These are phyloP conservation scores for Cactoblastis cactorum DNA, from an alignment of 2,888 invertebrate species.

Conservation along the genomic window DNA sequence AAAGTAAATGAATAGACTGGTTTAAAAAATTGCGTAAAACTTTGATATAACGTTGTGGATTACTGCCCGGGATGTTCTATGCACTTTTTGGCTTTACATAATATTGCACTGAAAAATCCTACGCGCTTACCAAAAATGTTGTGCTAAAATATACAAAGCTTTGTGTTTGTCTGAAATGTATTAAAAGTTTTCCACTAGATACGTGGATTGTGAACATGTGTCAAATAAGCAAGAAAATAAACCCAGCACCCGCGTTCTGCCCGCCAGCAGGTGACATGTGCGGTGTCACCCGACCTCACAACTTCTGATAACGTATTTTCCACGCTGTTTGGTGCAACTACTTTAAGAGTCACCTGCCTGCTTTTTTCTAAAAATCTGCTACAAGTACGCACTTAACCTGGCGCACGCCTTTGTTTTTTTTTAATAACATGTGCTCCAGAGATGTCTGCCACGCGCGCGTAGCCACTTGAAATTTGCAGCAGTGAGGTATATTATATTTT, in stretches of 20 bases:
- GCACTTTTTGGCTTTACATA: background rate
- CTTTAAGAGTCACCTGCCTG: slow-evolving; percentile 46
- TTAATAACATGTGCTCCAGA: slow-evolving; percentile 48
- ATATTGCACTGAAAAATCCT: background rate
- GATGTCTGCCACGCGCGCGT: slow-evolving; percentile 49
- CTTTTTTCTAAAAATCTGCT: slow-evolving; percentile 53
- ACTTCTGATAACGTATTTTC: slow-evolving; percentile 48
- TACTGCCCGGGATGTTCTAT: background rate
- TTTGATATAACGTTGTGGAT: background rate
- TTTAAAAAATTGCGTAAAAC: background rate
- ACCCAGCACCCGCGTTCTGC: slow-evolving; percentile 3
- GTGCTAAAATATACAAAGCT: background rate
- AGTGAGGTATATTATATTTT: slow-evolving; percentile 39
- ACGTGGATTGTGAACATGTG: slow-evolving; percentile 3
- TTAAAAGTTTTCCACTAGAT: slow-evolving; percentile 8
- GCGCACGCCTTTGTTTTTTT: slow-evolving; percentile 47
- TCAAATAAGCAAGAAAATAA: slow-evolving; percentile 7
- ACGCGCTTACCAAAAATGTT: background rate
- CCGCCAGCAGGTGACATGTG: slow-evolving; percentile 56
- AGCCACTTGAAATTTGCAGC: slow-evolving; percentile 38
- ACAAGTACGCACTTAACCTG: slow-evolving; percentile 44
- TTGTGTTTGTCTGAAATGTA: background rate
- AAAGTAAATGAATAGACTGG: background rate
- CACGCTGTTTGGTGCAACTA: slow-evolving; percentile 48
- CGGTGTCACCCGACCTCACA: slow-evolving; percentile 41